Evolutionary conservation across 2,888 invertebrate genomes (phyloP).

Genomic region (Alloscopus bannaensis): DNA sequence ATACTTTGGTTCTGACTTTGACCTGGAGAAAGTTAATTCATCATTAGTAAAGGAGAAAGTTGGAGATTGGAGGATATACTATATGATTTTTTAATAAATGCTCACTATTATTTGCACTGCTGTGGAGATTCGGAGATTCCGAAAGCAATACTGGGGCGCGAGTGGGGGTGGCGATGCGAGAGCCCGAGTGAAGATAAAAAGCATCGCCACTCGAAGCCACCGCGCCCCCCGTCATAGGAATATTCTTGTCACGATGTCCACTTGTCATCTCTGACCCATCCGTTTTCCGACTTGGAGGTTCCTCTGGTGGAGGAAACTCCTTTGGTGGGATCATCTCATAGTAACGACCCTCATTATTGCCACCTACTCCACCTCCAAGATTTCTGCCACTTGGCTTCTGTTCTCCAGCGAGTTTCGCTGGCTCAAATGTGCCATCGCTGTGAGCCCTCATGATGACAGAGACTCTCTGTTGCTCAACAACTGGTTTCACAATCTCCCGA

Average conservation of each 20-base stretch:
- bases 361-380: neutral
- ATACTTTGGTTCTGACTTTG: slow-evolving; percentile 71
- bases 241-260: slow-evolving; percentile 73
- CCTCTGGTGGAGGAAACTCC: slow-evolving; percentile 69
- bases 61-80: neutral
- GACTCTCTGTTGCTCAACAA: slow-evolving; percentile 74
- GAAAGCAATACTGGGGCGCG: slow-evolving; percentile 73
- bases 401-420: slow-evolving; percentile 46
- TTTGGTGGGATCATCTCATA: slow-evolving; percentile 64
- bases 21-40: slow-evolving; percentile 33
- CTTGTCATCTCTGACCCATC: slow-evolving; percentile 73
- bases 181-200: slow-evolving; percentile 55
- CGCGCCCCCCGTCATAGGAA: slow-evolving; percentile 73
- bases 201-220: slow-evolving; percentile 72
- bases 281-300: slow-evolving; percentile 72
- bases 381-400: slow-evolving; percentile 25
- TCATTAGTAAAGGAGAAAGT: neutral
- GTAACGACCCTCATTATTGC: slow-evolving; percentile 25
- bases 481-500: neutral
- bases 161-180: slow-evolving; percentile 72
- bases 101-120: slow-evolving; percentile 62
- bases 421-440: slow-evolving; percentile 84
- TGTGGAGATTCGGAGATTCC: slow-evolving; percentile 72
- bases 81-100: neutral
- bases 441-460: slow-evolving; percentile 92